Evolutionary conservation across 2,113 vertebrate species (phyloP).

Genomic region (Alexandromys fortis): DNA sequence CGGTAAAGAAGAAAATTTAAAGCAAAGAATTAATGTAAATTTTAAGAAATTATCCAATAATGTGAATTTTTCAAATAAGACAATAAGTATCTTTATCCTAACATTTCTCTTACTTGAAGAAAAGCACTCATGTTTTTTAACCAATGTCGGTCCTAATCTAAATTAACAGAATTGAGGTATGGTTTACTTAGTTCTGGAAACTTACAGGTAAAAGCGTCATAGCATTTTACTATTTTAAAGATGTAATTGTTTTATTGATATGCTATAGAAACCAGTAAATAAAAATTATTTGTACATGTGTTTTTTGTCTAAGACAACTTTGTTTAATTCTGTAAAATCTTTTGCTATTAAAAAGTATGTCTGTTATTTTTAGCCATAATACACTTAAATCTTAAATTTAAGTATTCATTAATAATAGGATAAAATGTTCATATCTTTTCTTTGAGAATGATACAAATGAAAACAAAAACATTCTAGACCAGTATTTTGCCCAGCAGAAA

Average conservation of each 20-base stretch:
- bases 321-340: conserved; percentile 55
- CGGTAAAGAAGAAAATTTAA: conserved; percentile 50
- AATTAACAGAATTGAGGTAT: conserved; percentile 33
- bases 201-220: conserved; percentile 6
- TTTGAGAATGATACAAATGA: conserved; percentile 43
- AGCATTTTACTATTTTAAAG: conserved; percentile 61
- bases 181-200: conserved; percentile 54
- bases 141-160: conserved; percentile 17
- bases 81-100: conserved; percentile 6
- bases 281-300: conserved; percentile 37
- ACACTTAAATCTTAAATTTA: conserved; percentile 44
- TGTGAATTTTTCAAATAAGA: not conserved
- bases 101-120: conserved; percentile 33
- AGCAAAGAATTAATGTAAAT: conserved; percentile 1
- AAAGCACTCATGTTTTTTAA: conserved; percentile 35
- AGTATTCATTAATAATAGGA: conserved; percentile 10
- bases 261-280: conserved; percentile 42
- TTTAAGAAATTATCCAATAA: conserved; percentile 31
- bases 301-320: conserved; percentile 55
- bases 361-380: conserved; percentile 51
- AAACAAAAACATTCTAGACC: conserved; percentile 22
- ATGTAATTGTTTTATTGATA: conserved; percentile 19
- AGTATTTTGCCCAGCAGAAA: conserved; percentile 21
- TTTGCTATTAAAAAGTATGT: conserved; percentile 37
- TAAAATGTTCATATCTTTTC: not conserved